A percentile compares a stretch with the other conserved stretches of the same genome.
Conservation (phyloP, 2,797 vertebrate species). For the Falco rusticolus region DNA sequence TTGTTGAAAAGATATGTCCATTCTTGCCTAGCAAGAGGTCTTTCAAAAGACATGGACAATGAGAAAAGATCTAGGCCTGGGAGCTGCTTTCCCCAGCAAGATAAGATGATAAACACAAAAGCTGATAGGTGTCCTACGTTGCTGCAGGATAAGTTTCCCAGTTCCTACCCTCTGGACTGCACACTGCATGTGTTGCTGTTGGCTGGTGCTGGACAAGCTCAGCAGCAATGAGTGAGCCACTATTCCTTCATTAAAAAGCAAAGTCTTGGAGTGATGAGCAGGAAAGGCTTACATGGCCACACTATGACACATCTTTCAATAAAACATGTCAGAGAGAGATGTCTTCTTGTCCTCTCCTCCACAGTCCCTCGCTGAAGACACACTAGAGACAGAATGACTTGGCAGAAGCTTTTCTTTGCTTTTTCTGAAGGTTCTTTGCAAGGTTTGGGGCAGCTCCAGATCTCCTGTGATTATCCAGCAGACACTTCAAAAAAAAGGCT, state of each 20-base stretch:
- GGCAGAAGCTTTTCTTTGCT: not conserved
- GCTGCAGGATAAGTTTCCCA: not conserved
- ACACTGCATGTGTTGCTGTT: not conserved
- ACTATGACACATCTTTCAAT: not conserved
- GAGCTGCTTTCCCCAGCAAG: not conserved
- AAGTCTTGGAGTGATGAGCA: not conserved
- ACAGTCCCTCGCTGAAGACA: not conserved
- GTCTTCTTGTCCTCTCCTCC: not conserved
- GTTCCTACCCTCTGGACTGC: not conserved
- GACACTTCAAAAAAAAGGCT: not conserved
- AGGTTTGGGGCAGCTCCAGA: not conserved
- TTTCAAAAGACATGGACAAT: not conserved
- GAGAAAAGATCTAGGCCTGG: not conserved
- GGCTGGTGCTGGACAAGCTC: not conserved
- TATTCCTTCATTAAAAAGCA: not conserved
- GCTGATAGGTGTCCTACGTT: not conserved
- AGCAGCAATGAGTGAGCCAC: not conserved
- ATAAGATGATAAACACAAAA: not conserved
- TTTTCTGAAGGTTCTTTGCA: not conserved
- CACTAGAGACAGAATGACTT: not conserved
- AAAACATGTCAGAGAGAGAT: rapidly evolving
- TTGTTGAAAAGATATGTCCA: not conserved
- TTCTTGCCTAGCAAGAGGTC: not conserved
- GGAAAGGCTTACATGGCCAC: not conserved
- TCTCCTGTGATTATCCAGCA: not conserved